Percentiles rank a stretch among this genome's conserved stretches.
Evolutionary conservation across 2,113 vertebrate species (phyloP).

Genomic region (Pampusana beccarii): DNA sequence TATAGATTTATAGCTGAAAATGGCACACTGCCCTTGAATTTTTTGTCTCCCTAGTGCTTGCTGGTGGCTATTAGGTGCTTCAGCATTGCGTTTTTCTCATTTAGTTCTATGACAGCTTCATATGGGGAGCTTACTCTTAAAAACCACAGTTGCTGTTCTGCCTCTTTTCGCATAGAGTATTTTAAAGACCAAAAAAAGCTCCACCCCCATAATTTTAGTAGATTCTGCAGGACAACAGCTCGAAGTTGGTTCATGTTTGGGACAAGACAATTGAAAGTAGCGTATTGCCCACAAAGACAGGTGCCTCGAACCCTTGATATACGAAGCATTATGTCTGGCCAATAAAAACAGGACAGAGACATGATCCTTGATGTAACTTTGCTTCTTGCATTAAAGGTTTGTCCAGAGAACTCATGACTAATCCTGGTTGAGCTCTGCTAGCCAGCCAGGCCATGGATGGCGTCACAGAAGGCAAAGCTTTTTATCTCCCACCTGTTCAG

Average conservation of each 20-base stretch:
- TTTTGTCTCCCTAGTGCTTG: not conserved
- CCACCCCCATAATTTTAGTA: not conserved
- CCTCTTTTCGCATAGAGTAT: not conserved
- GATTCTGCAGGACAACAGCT: not conserved
- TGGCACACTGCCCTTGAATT: not conserved
- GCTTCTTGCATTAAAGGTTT: not conserved
- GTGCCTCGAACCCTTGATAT: not conserved
- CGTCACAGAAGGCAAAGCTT: not conserved
- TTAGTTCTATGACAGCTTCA: not conserved
- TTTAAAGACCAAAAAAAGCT: not conserved
- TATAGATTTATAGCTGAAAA: not conserved
- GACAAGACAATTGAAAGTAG: not conserved
- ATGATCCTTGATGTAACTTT: not conserved
- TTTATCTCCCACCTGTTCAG: not conserved
- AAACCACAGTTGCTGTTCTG: not conserved
- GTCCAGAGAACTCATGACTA: not conserved
- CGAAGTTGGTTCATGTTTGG: not conserved
- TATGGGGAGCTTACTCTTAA: not conserved
- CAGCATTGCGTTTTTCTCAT: not conserved
- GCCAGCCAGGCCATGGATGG: not conserved
- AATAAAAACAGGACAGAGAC: not conserved
- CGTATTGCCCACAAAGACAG: not conserved
- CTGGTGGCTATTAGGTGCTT: not conserved
- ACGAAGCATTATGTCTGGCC: not conserved
- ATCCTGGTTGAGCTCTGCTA: not conserved